A percentile compares a stretch with the other conserved stretches of the same genome.
Evolutionary conservation across 2,113 vertebrate genomes (phyloP).

Genomic region (Vanacampus margaritifer): DNA sequence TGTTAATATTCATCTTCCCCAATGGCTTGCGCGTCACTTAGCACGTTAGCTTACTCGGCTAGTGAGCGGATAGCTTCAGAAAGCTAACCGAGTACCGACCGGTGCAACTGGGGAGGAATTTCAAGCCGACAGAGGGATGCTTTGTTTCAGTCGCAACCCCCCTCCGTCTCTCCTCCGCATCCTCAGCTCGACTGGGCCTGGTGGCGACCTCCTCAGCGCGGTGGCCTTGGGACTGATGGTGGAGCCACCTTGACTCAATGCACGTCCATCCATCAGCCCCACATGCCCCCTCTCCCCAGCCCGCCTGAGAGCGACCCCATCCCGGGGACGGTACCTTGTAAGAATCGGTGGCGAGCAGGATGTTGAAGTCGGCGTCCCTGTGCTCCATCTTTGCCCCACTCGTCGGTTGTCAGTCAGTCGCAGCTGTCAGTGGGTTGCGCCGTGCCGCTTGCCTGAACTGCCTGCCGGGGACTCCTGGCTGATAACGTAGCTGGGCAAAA

Average conservation of each 20-base stretch:
- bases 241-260: conserved; percentile 67
- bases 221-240: conserved; percentile 68
- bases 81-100: not conserved
- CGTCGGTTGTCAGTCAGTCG: conserved; percentile 47
- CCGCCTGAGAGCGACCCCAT: not conserved
- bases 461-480: conserved; percentile 54
- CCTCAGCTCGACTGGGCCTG: conserved; percentile 43
- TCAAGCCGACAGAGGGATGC: conserved; percentile 20
- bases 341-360: conserved; percentile 88
- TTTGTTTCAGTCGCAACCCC: not conserved
- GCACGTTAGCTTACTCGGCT: conserved; percentile 32
- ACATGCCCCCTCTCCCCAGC: not conserved
- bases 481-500: conserved; percentile 24
- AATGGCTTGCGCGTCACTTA: conserved; percentile 21
- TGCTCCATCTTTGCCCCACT: conserved; percentile 81
- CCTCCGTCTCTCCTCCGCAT: conserved; percentile 20
- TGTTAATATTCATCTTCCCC: conserved; percentile 23
- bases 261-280: conserved; percentile 18
- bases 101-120: not conserved
- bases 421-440: conserved; percentile 66
- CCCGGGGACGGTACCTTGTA: conserved; percentile 83
- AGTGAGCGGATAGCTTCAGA: conserved; percentile 23
- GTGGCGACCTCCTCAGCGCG: conserved; percentile 30
- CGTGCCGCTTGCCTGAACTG: conserved; percentile 29
- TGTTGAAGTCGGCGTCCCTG: conserved; percentile 83